A percentile compares a stretch with the other conserved stretches of the same genome.
These are phyloP conservation scores for Rhineura floridana DNA, from an alignment of 2,113 vertebrate species.

Conservation along the genomic window DNA sequence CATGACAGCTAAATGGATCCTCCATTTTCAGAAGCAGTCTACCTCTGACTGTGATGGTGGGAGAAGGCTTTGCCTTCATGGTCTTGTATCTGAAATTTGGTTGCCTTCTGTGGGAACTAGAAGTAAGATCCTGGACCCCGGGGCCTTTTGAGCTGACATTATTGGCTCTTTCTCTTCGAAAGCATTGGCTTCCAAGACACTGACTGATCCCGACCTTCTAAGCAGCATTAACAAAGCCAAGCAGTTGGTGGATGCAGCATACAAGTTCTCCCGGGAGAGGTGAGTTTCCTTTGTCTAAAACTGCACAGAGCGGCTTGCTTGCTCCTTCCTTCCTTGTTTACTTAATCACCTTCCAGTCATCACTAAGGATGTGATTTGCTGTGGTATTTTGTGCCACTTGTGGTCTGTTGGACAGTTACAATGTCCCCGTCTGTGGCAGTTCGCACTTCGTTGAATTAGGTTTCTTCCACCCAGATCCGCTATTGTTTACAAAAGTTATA, in stretches of 20 bases:
- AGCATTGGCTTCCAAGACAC: not conserved
- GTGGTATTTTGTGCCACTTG: no score
- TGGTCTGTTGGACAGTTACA: no score
- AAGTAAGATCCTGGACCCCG: not conserved
- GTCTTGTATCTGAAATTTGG: no score
- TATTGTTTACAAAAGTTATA: no score
- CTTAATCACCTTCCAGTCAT: not conserved
- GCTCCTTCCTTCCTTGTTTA: not conserved
- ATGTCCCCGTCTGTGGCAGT: no score
- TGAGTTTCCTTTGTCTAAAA: not conserved
- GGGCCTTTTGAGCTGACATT: not conserved
- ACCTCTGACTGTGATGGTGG: no score
- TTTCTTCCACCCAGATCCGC: no score
- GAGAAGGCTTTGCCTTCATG: no score
- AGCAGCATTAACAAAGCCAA: conserved; percentile 10
- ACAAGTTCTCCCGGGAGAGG: conserved; percentile 6
- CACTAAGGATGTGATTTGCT: no score
- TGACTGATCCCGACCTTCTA: not conserved
- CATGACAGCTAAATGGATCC: no score
- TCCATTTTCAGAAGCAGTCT: no score
- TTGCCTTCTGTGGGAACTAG: not conserved
- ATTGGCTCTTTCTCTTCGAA: not conserved
- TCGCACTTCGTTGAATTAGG: no score
- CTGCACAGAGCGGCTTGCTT: not conserved
- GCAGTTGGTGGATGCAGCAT: not conserved